Conservation (phyloP, 2,113 vertebrate species). For the Uria lomvia region DNA sequence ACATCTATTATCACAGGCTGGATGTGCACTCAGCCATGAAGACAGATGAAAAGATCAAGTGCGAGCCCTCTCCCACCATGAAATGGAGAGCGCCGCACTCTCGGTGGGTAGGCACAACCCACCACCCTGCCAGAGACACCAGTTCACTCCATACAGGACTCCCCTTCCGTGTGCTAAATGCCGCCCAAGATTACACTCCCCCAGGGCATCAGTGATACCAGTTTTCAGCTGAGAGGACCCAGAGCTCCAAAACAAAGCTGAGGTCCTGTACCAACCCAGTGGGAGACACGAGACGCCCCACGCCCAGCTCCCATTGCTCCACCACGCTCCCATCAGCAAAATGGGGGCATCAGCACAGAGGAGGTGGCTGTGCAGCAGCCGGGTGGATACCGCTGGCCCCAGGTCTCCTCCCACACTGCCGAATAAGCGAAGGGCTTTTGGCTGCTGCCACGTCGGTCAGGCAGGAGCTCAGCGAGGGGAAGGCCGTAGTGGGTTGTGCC, state of each 20-base stretch:
- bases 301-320: not conserved
- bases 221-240: not conserved
- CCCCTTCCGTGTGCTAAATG: rapidly evolving
- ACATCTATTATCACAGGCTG: not conserved
- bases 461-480: not conserved
- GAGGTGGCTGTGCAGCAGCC: not conserved
- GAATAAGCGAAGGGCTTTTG: not conserved
- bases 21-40: not conserved
- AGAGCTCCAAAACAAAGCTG: not conserved
- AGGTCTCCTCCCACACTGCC: not conserved
- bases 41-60: not conserved
- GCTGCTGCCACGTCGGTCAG: not conserved
- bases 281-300: not conserved
- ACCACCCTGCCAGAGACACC: not conserved
- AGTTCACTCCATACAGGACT: too few relatives aligned
- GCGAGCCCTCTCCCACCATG: not conserved
- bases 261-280: not conserved
- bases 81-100: too few relatives aligned
- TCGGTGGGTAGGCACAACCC: not conserved
- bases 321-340: not conserved
- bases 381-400: not conserved
- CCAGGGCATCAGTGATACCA: rapidly evolving
- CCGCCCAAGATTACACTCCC: not conserved
- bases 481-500: rapidly evolving
- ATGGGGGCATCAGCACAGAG: rapidly evolving